phyloP scores from a whole-genome alignment of 2,888 invertebrate genomes.

The Rhyacophila evoluta region DNA sequence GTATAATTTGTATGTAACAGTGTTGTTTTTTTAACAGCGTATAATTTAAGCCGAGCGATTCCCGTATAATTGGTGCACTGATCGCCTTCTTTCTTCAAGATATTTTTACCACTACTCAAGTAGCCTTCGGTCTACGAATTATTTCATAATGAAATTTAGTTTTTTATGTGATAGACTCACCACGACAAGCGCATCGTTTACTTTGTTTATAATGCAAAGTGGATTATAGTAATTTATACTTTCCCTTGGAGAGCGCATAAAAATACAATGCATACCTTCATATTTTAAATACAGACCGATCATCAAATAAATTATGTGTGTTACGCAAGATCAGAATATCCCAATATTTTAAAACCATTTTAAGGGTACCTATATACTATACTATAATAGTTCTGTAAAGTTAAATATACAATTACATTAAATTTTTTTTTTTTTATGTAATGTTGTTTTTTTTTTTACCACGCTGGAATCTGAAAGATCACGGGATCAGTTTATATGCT shows the following conservation, averaged over 20 bases:
- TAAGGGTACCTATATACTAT: no score
- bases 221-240: constrained; percentile 41
- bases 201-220: constrained; percentile 36
- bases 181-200: constrained; percentile 26
- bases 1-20: constrained; percentile 54
- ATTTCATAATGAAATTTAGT: constrained; percentile 42
- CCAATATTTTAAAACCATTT: no score
- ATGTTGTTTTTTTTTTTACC: no score
- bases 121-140: constrained; percentile 36
- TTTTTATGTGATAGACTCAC: constrained; percentile 26
- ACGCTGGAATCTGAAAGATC: no score
- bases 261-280: neutral
- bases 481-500: no score
- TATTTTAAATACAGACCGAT: neutral
- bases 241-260: neutral
- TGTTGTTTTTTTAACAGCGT: constrained; percentile 55
- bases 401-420: no score
- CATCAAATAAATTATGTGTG: neutral
- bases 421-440: no score
- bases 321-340: neutral
- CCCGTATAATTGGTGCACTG: constrained; percentile 54
- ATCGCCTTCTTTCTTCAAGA: constrained; percentile 42
- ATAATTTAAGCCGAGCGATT: constrained; percentile 53
- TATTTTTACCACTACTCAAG: constrained; percentile 33
- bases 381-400: no score